phyloP scores from a whole-genome alignment of 1,140 invertebrate species.

The Nomia melanderi region DNA sequence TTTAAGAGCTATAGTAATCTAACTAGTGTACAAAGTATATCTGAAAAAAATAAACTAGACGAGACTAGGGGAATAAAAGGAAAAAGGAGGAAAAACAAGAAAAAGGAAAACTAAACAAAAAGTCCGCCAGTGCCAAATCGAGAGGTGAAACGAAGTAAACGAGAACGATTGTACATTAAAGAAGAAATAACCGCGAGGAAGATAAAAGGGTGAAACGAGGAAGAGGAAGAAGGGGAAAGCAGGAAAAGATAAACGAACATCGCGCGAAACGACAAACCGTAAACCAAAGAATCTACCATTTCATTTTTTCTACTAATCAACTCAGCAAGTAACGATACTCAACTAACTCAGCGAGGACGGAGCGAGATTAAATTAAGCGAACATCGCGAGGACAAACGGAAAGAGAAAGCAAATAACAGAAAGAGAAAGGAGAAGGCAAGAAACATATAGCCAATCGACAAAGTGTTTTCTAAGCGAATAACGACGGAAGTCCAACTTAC shows the following conservation, averaged over 20 bases:
- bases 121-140: conserved; percentile 81
- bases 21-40: conserved; percentile 81
- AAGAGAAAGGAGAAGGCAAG: too few relatives aligned
- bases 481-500: conserved; percentile 26
- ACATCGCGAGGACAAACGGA: background rate
- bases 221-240: conserved; percentile 32
- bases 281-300: conserved; percentile 82
- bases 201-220: conserved; percentile 28
- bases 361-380: background rate
- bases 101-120: conserved; percentile 64
- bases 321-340: conserved; percentile 69
- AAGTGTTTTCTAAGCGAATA: conserved; percentile 43
- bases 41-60: conserved; percentile 56
- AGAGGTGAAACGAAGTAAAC: conserved; percentile 24
- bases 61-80: background rate
- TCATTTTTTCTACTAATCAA: conserved; percentile 77
- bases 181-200: background rate
- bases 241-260: conserved; percentile 34
- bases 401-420: background rate
- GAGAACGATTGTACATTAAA: conserved; percentile 40
- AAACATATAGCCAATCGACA: conserved; percentile 31
- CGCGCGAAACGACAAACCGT: conserved; percentile 61
- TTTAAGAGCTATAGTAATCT: conserved; percentile 78
- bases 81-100: conserved; percentile 11
- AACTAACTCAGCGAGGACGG: conserved; percentile 54